These are phyloP conservation scores for Oxytorus armatus DNA, from an alignment of 2,888 invertebrate species.

Conservation along the genomic window DNA sequence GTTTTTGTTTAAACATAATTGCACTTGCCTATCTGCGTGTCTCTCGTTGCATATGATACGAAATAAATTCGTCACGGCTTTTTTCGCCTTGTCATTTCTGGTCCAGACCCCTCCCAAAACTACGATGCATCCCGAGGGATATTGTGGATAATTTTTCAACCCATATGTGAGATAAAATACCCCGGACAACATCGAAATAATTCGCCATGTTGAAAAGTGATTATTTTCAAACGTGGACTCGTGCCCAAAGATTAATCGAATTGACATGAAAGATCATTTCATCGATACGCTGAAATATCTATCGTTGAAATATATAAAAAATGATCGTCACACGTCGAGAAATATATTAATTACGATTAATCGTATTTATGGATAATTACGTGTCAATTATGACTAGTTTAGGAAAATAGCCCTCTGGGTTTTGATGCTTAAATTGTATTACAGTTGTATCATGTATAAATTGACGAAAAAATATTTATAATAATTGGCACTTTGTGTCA, in stretches of 20 bases:
- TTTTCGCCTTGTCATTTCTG: slow-evolving; percentile 31
- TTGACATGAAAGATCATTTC: slow-evolving; percentile 7
- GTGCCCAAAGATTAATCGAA: slow-evolving; percentile 49
- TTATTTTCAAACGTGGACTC: slow-evolving; percentile 19
- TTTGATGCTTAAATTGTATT: too few species aligned
- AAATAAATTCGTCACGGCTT: slow-evolving; percentile 64
- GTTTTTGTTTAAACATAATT: not conserved
- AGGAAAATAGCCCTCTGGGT: too few species aligned
- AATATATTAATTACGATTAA: too few species aligned
- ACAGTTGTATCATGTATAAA: too few species aligned
- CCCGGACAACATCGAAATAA: slow-evolving; percentile 78
- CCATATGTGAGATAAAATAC: slow-evolving; percentile 76
- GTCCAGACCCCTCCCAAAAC: slow-evolving; percentile 29
- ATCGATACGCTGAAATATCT: too few species aligned
- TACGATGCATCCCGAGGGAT: not conserved
- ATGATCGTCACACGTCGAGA: too few species aligned
- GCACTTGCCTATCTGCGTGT: not conserved
- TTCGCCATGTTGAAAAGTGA: slow-evolving; percentile 71
- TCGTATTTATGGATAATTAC: too few species aligned
- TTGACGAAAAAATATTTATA: too few species aligned
- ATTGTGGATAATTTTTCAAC: slow-evolving; percentile 35
- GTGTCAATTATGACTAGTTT: too few species aligned
- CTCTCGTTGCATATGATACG: slow-evolving; percentile 56
- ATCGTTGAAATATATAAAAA: not conserved
- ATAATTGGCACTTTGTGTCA: slow-evolving; percentile 16